Base-by-base conservation (phyloP, 2,797 vertebrate species). In the Xenopus petersii region DNA sequence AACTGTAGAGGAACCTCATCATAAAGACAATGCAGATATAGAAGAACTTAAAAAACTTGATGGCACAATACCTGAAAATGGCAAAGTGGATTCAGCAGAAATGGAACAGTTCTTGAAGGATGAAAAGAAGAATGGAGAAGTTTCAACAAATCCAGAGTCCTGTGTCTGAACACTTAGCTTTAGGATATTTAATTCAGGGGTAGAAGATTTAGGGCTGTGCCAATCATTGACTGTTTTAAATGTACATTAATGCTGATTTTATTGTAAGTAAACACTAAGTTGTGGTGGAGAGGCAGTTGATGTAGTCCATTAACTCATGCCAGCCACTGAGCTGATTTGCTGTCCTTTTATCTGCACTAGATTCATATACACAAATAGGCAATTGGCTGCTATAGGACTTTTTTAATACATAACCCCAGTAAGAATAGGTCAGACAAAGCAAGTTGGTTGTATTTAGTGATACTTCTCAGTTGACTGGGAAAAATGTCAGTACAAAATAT, bases 91-190 rank as follows among this genome's bases (percentile, higher is more conserved):
- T 84, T 84, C 88, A 0, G 75, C 86, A 56, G 88, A 90, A 64
- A 86, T 88, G 11, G 86, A 86, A 67, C 80, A 82, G 76, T 88
- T 92, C 78, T 82, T 89, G 73, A 91, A 89, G 83, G 89, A 85
- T 1, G 86, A 90, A 79, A 79, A 82, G 83, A 90, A 77, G 30
- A 91, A 91, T 0, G 90, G 90, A 0, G 88, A 91, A 82, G 84
- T 87, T 51, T 80, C 86, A 61, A 87, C 88, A 68, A 91, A 88
- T 61, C 92, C 91, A 0, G 91, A 93, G 81, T 87, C 88, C 0
- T 89, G 89, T 30, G 91, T 93, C 79, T 93, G 85, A 93, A 33
- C 42, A 51, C 71, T 51, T 12, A 26, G 24, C 72, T 71, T 17
- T 75, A 83, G 61, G 75, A 79, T 71, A 77, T 80, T 81, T 88